phyloP scores from a whole-genome alignment of 2,797 vertebrate species.

The Pantherophis alleghaniensis region DNA sequence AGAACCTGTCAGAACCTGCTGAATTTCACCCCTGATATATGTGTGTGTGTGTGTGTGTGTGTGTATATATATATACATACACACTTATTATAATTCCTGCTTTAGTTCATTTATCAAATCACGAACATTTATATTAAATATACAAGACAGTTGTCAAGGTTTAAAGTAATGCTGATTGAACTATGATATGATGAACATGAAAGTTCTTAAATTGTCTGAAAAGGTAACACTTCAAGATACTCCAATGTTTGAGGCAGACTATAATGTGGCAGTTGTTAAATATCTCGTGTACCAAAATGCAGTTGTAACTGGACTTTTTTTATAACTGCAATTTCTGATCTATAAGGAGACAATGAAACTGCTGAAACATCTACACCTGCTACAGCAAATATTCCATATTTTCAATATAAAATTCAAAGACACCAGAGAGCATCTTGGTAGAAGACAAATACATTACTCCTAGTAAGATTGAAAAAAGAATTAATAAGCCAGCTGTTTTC shows the following conservation, averaged over 20 bases:
- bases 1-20: too few species aligned
- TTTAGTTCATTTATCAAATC: background rate
- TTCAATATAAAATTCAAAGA: background rate
- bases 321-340: background rate
- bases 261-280: background rate
- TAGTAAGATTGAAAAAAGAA: background rate
- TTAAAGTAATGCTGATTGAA: background rate
- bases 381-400: background rate
- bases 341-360: background rate
- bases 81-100: background rate
- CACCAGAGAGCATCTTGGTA: background rate
- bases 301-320: background rate
- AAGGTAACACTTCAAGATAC: background rate
- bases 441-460: background rate
- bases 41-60: too few species aligned
- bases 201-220: background rate
- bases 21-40: too few species aligned
- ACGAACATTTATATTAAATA: background rate
- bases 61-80: fast-evolving
- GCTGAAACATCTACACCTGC: background rate
- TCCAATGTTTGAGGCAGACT: background rate
- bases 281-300: background rate
- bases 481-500: slow-evolving; percentile 5
- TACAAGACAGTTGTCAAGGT: background rate
- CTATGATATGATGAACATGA: background rate